phyloP scores from a whole-genome alignment of 1,140 invertebrate species.

The Bombus impatiens region DNA sequence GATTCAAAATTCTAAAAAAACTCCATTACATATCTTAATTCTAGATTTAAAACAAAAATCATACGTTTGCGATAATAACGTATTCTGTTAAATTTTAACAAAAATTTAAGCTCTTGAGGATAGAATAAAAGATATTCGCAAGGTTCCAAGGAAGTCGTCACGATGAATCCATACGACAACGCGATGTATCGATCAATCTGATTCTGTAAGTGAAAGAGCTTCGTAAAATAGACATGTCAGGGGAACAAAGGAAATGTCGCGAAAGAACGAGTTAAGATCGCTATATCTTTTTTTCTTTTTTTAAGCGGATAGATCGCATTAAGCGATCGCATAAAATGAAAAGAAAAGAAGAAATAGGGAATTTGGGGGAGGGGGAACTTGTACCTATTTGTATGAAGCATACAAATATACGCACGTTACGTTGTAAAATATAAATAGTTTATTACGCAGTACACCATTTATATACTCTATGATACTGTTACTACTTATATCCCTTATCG shows the following conservation, averaged over 20 bases:
- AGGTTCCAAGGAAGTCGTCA: background rate
- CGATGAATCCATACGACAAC: background rate
- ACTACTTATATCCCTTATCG: conserved; percentile 59
- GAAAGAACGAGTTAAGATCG: background rate
- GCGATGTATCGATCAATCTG: background rate
- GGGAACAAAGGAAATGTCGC: conserved; percentile 6
- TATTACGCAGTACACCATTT: conserved; percentile 70
- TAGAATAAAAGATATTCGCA: background rate
- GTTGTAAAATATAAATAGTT: conserved; percentile 79
- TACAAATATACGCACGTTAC: conserved; percentile 67
- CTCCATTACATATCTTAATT: no score
- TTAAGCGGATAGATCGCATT: conserved; percentile 12
- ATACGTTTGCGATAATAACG: background rate
- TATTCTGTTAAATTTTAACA: background rate
- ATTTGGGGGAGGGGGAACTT: background rate
- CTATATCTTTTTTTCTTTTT: background rate
- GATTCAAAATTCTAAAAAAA: no score
- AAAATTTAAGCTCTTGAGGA: background rate
- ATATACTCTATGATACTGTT: conserved; percentile 67
- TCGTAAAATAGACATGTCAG: background rate
- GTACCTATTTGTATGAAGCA: conserved; percentile 67
- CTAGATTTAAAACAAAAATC: no score
- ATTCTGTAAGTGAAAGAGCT: background rate
- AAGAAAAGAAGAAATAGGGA: background rate
- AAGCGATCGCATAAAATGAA: conserved; percentile 21